A percentile compares a stretch with the other conserved stretches of the same genome.
These are phyloP conservation scores for Aplocera efformata DNA, from an alignment of 2,888 invertebrate species.

Conservation along the genomic window DNA sequence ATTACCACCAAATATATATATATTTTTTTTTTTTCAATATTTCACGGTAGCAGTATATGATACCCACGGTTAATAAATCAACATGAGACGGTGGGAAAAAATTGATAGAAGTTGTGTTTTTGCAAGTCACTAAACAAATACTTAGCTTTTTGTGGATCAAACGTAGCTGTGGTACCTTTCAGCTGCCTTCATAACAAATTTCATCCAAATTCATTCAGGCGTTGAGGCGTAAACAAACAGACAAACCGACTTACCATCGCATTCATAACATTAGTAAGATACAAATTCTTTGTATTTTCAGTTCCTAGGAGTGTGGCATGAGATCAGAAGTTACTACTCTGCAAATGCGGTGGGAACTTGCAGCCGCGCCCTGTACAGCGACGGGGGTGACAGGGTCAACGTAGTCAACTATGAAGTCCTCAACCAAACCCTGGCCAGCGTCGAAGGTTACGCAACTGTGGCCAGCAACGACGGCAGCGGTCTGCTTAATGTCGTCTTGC, in stretches of 20 bases:
- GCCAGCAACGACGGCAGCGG: slow-evolving; percentile 45
- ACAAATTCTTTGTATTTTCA: slow-evolving; percentile 25
- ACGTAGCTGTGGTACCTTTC: too few species aligned
- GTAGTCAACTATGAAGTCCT: slow-evolving; percentile 62
- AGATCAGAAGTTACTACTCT: slow-evolving; percentile 54
- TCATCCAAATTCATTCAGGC: too few species aligned
- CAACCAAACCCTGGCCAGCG: slow-evolving; percentile 42
- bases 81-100: too few species aligned
- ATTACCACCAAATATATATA: too few species aligned
- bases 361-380: slow-evolving; percentile 48
- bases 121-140: too few species aligned
- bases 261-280: background rate
- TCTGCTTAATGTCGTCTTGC: slow-evolving; percentile 48
- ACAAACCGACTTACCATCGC: background rate
- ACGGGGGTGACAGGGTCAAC: slow-evolving; percentile 34
- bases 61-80: too few species aligned
- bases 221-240: too few species aligned
- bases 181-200: too few species aligned
- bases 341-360: slow-evolving; percentile 48
- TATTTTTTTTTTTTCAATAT: too few species aligned
- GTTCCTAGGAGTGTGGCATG: slow-evolving; percentile 64
- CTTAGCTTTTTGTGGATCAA: too few species aligned
- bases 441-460: slow-evolving; percentile 52
- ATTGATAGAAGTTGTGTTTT: too few species aligned
- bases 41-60: too few species aligned